Evolutionary conservation across 2,888 invertebrate species (phyloP).

Genomic region (Hypomecis atomaria): DNA sequence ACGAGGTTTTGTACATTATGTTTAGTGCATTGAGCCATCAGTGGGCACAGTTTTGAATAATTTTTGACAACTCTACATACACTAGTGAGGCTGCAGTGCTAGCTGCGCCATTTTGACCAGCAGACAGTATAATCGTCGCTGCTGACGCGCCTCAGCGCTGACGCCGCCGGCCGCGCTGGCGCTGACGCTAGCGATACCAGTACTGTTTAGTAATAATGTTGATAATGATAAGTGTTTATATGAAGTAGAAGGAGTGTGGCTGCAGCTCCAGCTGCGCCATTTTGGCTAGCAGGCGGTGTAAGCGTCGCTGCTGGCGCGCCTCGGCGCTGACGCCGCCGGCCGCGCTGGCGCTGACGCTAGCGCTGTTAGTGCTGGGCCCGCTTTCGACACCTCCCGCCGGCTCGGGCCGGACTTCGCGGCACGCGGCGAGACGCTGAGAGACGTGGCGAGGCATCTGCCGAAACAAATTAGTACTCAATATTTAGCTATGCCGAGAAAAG

Average conservation of each 20-base stretch:
- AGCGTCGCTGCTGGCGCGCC: slow-evolving; percentile 88
- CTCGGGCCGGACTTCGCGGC: slow-evolving; percentile 90
- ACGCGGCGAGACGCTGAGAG: slow-evolving; percentile 93
- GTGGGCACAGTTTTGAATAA: not conserved
- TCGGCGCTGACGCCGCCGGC: slow-evolving; percentile 84
- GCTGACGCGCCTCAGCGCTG: not conserved
- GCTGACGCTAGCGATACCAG: not conserved
- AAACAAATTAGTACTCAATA: too few species aligned
- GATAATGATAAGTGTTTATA: slow-evolving; percentile 47
- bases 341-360: slow-evolving; percentile 34
- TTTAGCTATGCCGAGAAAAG: too few species aligned
- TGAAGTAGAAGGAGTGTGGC: slow-evolving; percentile 76
- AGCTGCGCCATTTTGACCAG: too few species aligned
- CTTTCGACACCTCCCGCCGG: slow-evolving; percentile 51
- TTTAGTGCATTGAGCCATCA: not conserved
- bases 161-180: not conserved
- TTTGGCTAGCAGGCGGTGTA: slow-evolving; percentile 97
- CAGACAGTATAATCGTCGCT: not conserved
- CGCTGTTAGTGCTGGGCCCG: slow-evolving; percentile 71
- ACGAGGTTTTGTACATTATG: too few species aligned
- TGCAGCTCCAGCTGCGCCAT: slow-evolving; percentile 97
- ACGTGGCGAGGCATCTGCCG: slow-evolving; percentile 94
- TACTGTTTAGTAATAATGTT: not conserved
- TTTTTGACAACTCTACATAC: not conserved
- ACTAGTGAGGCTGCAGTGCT: too few species aligned